Evolutionary conservation across 2,797 vertebrate species (phyloP), one percentile per base, ranked within the genome.

Genomic region (Gymnoscopelus braueri): DNA sequence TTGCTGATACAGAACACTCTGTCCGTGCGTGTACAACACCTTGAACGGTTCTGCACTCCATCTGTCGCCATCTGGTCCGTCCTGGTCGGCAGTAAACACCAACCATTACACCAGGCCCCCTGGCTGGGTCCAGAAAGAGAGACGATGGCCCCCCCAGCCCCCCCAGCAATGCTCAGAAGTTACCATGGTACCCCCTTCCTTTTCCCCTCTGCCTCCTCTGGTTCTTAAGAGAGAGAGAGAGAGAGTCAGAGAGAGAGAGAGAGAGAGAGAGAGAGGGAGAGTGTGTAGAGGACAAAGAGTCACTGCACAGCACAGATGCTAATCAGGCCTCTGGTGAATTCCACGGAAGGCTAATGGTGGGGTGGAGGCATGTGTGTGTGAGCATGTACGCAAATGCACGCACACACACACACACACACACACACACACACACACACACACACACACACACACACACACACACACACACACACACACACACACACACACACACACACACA

Each of bases 41-140:
- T 75, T 78, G 66, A 78, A 73, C 63, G 63, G 73, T 82, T 75
- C 69, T 54, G 44, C 29, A 57, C 63, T 64, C 72, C 72, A 75
- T 82, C 75, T 78, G 80, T 75, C 47, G 52, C 80, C 75, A 78
- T 82, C 80, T 82, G 80, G 58, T 65, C 53, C 26, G 47, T 47
- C 48, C 54, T 32, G 15, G 63, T 56, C 71, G 29, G 60, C 72
- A 69, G 58, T 69, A 74, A 77, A 74, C 67, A 74, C 51, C 60
- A 63, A 63, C 70, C 72, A 77, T 73, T 70, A 76, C 63, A 50
- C 53, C 54, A 56, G 51, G 67, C 59, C 62, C 39, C 24, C 60
- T 57, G 48, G 61, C 62, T 47, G 70, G 70, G 74, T 76, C 74
- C 67, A 69, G 57, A 56, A 58, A 19, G 47, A 50, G 48, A 9